Conservation (phyloP, 2,797 vertebrate genomes). For the Ctenochaetus hawaiiensis region DNA sequence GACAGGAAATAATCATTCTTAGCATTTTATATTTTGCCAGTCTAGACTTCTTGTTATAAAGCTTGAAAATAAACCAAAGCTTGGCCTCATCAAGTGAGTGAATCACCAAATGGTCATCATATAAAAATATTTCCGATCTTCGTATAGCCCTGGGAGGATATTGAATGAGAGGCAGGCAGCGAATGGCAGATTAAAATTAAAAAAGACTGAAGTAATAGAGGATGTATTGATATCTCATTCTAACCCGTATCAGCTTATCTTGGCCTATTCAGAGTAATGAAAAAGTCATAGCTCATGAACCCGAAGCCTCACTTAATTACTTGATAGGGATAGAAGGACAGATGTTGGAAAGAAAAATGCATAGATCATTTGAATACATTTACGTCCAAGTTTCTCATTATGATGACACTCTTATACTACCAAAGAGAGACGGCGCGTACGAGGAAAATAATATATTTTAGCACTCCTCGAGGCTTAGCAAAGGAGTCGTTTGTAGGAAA, state of each 20-base stretch:
- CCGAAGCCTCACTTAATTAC: slow-evolving; percentile 52
- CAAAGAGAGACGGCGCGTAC: slow-evolving; percentile 27
- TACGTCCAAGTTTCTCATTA: slow-evolving; percentile 51
- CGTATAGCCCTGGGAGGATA: background rate
- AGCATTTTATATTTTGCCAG: background rate
- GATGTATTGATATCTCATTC: slow-evolving; percentile 46
- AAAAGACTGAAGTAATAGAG: slow-evolving; percentile 34
- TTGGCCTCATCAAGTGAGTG: background rate
- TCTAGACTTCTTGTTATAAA: background rate
- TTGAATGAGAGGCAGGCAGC: slow-evolving; percentile 21
- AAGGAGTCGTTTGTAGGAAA: slow-evolving; percentile 63
- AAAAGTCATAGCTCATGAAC: slow-evolving; percentile 53
- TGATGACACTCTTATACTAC: slow-evolving; percentile 35
- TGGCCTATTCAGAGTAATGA: slow-evolving; percentile 63
- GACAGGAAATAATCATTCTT: background rate
- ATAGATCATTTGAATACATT: slow-evolving; percentile 35
- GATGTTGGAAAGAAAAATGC: slow-evolving; percentile 32
- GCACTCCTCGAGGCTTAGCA: slow-evolving; percentile 14
- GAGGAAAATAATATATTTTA: slow-evolving; percentile 46
- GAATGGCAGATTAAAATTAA: slow-evolving; percentile 42
- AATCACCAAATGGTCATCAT: slow-evolving; percentile 21
- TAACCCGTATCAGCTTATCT: slow-evolving; percentile 44
- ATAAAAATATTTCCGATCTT: background rate
- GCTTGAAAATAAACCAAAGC: slow-evolving; percentile 9
- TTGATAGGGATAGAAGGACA: slow-evolving; percentile 11